phyloP scores from a whole-genome alignment of 2,113 vertebrate species.

The Pyxicephalus adspersus region DNA sequence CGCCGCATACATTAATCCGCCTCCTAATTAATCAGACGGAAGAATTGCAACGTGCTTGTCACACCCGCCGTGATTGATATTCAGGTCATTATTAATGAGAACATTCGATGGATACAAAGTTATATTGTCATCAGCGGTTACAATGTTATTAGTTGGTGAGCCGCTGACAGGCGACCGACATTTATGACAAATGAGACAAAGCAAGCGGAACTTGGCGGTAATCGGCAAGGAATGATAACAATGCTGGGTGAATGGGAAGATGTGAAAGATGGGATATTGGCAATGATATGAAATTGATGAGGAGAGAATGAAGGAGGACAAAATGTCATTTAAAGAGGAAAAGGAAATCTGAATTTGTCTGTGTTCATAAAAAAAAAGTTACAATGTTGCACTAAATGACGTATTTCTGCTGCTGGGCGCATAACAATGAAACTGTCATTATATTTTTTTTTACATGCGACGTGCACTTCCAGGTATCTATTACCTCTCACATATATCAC shows the following conservation, averaged over 20 bases:
- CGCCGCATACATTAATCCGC: constrained; percentile 27
- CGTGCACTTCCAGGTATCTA: no score
- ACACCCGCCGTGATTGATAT: neutral
- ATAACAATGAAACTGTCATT: no score
- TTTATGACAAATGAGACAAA: neutral
- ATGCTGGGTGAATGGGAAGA: neutral
- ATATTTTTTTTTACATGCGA: no score
- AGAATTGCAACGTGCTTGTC: neutral
- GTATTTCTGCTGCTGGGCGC: no score
- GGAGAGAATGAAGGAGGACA: neutral
- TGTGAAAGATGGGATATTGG: neutral
- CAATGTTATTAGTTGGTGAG: neutral
- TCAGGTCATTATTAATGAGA: constrained; percentile 19
- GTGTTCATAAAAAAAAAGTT: no score
- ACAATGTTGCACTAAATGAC: no score
- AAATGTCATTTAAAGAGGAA: no score
- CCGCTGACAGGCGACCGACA: neutral
- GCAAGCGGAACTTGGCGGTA: neutral
- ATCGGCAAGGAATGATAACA: neutral
- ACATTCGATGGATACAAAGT: constrained; percentile 2
- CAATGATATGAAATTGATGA: neutral
- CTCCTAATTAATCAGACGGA: constrained; percentile 38
- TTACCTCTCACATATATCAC: no score
- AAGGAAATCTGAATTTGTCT: no score
- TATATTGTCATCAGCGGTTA: neutral